Evolutionary conservation across 2,888 invertebrate species (phyloP), one percentile per base, ranked within the genome.

Genomic region (Erebia epiphron): DNA sequence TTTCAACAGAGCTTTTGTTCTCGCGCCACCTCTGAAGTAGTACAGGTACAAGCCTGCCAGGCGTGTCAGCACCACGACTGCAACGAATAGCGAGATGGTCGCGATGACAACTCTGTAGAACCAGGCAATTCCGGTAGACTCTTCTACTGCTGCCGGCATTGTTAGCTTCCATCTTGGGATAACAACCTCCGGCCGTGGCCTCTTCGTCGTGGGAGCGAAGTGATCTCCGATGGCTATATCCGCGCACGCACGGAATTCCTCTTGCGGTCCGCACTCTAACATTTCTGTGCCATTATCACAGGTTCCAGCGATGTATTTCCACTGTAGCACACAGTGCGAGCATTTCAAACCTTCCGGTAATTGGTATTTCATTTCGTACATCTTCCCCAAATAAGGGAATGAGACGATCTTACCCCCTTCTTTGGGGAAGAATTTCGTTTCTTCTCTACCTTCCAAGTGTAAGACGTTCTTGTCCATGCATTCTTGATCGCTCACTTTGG

Each of bases 261-360:
- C 98, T 83, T 98, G 98, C 0, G 96, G 96, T 0, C n/a, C n/a
- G n/a, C 98, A 98, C 0, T 98, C 98, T 0, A 98, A 96, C 0
- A 96, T 96, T 49, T 96, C 97, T 62, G 95, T 95, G 0, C 96
- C 96, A 80, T 96, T 95, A 1, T 93, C 93, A 80, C 97, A 97
- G 14, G 92, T 94, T 0, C 97, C 97, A 58, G 98, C 97, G 69
- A 97, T 94, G 86, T 98, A 98, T 77, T 96, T 95, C 98, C 98
- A 98, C 83, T 98, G 98, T 71, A 98, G 90, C 4, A 98, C 95
- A 83, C 98, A 98, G 84, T 97, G 97, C 13, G 94, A 88, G 84
- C 98, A 98, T 62, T 95, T 95, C 16, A 97, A 80, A 54, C 94
- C 95, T 71, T 93, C 87, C 1, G 94, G 95, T 65, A 96, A 86